Evolutionary conservation across 2,888 invertebrate species (phyloP).

Genomic region (Sacculina carcini): DNA sequence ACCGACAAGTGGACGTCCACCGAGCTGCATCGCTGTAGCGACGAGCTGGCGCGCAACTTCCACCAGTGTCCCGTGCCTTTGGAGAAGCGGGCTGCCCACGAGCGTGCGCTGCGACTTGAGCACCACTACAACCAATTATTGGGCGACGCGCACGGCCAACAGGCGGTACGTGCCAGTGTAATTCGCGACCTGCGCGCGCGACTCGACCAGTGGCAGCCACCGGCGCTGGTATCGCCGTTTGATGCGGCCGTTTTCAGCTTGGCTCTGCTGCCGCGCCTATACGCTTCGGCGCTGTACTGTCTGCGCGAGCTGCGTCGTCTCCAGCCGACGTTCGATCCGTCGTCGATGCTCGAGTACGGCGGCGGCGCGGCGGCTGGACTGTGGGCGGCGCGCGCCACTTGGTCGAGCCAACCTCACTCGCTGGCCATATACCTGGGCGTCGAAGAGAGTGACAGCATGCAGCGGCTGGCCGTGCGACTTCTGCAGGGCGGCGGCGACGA

Average conservation of each 20-base stretch:
- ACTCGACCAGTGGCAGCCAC: background rate
- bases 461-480: constrained; percentile 8
- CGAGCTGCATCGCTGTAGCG: too few relatives aligned
- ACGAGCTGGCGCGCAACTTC: too few relatives aligned
- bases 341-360: constrained; percentile 11
- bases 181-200: too few relatives aligned
- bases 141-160: too few relatives aligned
- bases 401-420: constrained; percentile 9
- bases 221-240: background rate
- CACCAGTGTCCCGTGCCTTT: too few relatives aligned
- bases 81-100: too few relatives aligned
- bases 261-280: constrained; percentile 9
- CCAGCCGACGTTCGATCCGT: constrained; percentile 8
- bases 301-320: constrained; percentile 7
- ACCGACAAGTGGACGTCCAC: too few relatives aligned
- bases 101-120: too few relatives aligned
- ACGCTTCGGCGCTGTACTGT: constrained; percentile 9
- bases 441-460: constrained; percentile 10
- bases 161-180: too few relatives aligned
- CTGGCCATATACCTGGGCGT: constrained; percentile 10
- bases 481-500: constrained; percentile 6
- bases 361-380: constrained; percentile 12
- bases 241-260: constrained; percentile 7
- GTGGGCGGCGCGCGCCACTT: constrained; percentile 11
- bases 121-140: too few relatives aligned